Evolutionary conservation across 2,113 vertebrate genomes (phyloP), one percentile per base, ranked within the genome.

Genomic region (Psilopogon haemacephalus): DNA sequence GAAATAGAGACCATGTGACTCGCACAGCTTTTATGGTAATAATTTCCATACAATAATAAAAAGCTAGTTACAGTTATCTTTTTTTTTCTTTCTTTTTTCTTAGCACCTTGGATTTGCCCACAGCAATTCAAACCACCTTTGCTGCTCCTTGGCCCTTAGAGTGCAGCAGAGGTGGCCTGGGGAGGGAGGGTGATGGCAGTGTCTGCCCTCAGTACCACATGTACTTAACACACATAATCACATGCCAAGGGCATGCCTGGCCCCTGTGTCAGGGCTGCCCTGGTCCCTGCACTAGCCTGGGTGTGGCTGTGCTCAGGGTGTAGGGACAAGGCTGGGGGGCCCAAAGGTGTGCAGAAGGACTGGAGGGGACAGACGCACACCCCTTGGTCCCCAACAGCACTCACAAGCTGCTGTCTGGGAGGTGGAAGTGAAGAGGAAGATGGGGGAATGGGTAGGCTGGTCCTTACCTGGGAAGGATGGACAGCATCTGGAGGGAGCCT

Each of bases 21-120:
- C 35, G 20, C 95, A 95, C 91, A 94, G 69, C 84, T 92, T 92
- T 88, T 90, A 76, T 83, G 81, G 91, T 90, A 96, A 91, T 89
- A 88, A 95, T 89, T 86, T 95, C 91, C 87, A 81, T 94, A 95
- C 59, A 87, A 96, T 95, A 96, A 96, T 84, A 90, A 93, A 96
- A 94, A 94, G 94, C 86, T 97, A 94, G 74, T 73, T 94, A 96
- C 80, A 89, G 46, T 50, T 50, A 94, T 95, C 94, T 89, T 6
- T 89, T 58, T 81, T 68, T 68, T 38, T 59, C 81, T 38, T n/a
- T n/a, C 9, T 18, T 28, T 20, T 42, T 80, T 84, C 73, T 89
- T 93, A 95, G 97, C 95, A 97, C 97, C 97, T 96, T 94, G 90
- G 87, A 83, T 95, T 96, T 89, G 67, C 86, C 92, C 92, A 83